Evolutionary conservation across 2,797 vertebrate species (phyloP).

Genomic region (Gallinago solitaria): DNA sequence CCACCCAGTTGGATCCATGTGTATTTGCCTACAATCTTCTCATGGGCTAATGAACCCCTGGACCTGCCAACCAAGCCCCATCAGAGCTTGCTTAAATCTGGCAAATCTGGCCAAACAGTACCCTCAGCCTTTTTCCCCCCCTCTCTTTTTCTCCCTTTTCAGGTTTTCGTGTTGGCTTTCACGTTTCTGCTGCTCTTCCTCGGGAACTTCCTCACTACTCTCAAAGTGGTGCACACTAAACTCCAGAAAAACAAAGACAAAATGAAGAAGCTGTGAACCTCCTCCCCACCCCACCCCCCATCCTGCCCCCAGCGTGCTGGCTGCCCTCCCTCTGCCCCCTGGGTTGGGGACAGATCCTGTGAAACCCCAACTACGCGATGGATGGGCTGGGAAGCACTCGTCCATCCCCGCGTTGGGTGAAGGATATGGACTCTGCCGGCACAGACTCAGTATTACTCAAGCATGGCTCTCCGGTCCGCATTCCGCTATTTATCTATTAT

Average conservation of each 20-base stretch:
- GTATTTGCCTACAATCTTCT: fast-evolving
- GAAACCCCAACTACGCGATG: background rate
- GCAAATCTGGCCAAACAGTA: background rate
- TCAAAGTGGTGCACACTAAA: conserved; percentile 95
- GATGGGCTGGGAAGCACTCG: background rate
- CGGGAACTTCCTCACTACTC: conserved; percentile 95
- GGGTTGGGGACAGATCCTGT: background rate
- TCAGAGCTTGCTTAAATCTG: background rate
- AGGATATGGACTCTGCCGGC: conserved; percentile 31
- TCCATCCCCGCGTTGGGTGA: background rate
- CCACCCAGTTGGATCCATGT: background rate
- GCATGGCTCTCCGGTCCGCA: conserved; percentile 49
- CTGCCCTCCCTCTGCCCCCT: background rate
- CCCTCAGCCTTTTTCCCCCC: background rate
- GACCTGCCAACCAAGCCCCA: background rate
- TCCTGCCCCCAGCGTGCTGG: background rate
- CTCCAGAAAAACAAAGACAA: conserved; percentile 88
- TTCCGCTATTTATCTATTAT: conserved; percentile 74
- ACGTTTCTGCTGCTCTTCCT: conserved; percentile 96
- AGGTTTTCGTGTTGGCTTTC: conserved; percentile 94
- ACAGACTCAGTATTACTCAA: conserved; percentile 61
- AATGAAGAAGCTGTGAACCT: conserved; percentile 79
- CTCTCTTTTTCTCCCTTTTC: background rate
- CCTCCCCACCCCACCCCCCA: fast-evolving
- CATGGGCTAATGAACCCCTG: background rate